Base-by-base conservation (phyloP, 2,888 invertebrate genomes). In the Fragum whitleyi region DNA sequence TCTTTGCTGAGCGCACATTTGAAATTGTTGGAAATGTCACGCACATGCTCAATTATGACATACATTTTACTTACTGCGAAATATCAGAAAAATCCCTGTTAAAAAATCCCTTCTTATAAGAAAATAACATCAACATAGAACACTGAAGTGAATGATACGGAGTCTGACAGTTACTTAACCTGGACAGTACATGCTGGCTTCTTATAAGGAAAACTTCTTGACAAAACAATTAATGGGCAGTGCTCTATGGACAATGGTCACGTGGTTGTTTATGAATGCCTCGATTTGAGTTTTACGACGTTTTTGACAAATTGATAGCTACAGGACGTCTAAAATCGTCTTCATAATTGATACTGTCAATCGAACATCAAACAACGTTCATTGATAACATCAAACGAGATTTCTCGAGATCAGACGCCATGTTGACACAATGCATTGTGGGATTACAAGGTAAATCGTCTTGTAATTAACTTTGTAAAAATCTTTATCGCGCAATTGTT, bases 241-340 rank as follows among this genome's bases (percentile, higher is more conserved):
- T 74, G 55, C 55, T 55, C 19, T 74, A 74, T 74, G 74, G 55
- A 65, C 55, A 26, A 68, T 23, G 39, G 59, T 70, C 73, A 77
- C 65, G 83, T 83, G 83, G 74, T n/a, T 19, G 21, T 72, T 73
- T 74, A 71, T 77, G 73, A 69, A 77, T 79, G 47, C 62, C 57
- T 32, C 82, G 74, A 73, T 77, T 69, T 61, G 61, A 36, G 47
- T 55, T 83, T 71, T 74, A 74, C 79, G 83, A 83, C 83, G 55
- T 79, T 68, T 72, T 36, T 79, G 83, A 79, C 76, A 79, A 83
- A 83, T 79, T 79, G 77, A 76, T 65, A 68, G 65, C 82, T 59
- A 21, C 55, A 57, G 78, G 82, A 72, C 73, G 62, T 69, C 65
- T 19, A 65, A 36, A 23, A 21, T 36, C 53, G 68, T 55, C 55